Conservation (phyloP, 2,797 vertebrate genomes). For the Centroberyx gerrardi region DNA sequence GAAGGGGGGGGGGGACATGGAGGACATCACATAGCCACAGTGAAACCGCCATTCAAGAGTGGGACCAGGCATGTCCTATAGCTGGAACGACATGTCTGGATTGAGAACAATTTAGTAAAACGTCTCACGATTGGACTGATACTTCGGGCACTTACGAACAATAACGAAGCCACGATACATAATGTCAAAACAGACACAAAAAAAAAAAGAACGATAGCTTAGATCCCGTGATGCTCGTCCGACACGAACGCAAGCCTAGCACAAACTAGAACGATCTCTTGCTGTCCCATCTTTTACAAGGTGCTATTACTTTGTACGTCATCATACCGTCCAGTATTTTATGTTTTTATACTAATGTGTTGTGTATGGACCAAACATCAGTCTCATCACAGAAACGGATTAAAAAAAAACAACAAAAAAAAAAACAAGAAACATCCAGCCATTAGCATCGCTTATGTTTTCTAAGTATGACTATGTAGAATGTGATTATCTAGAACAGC, state of each 20-base stretch:
- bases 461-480: constrained; percentile 67
- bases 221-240: constrained; percentile 11
- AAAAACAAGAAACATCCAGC: constrained; percentile 27
- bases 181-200: constrained; percentile 3
- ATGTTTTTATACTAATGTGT: constrained; percentile 74
- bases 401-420: constrained; percentile 18
- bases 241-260: constrained; percentile 45
- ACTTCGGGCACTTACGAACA: constrained; percentile 72
- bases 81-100: constrained; percentile 71
- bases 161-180: constrained; percentile 33
- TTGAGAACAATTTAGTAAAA: constrained; percentile 69
- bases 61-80: constrained; percentile 71
- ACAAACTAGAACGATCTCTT: constrained; percentile 48
- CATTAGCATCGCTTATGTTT: constrained; percentile 71
- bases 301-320: constrained; percentile 81
- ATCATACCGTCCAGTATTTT: constrained; percentile 69
- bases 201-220: constrained; percentile 28
- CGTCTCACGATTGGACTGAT: constrained; percentile 81
- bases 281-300: constrained; percentile 67
- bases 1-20: neutral
- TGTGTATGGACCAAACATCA: constrained; percentile 79
- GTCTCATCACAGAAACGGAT: constrained; percentile 34
- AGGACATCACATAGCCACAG: constrained; percentile 58
- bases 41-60: constrained; percentile 44
- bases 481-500: constrained; percentile 74